A percentile compares a stretch with the other conserved stretches of the same genome.
Conservation (phyloP, 2,797 vertebrate genomes). For the Synaphobranchus kaupii region DNA sequence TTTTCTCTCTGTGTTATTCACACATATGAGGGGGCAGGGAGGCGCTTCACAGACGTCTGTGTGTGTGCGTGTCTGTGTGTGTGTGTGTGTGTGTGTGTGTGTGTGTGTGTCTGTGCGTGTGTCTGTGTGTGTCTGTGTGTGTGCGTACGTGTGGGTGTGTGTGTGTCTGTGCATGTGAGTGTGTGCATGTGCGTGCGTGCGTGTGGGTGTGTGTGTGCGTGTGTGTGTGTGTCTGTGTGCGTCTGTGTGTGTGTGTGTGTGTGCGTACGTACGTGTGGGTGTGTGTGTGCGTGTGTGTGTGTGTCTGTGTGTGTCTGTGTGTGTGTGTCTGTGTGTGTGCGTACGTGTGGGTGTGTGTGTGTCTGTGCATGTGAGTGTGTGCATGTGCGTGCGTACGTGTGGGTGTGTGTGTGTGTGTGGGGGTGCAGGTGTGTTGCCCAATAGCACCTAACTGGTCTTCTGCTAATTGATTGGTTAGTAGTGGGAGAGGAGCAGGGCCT, state of each 20-base stretch:
- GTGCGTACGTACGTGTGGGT: not conserved
- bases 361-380: constrained; percentile 17
- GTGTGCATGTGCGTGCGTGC: not conserved
- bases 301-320: not conserved
- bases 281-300: not conserved
- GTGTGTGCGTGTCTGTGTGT: not conserved
- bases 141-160: too few relatives aligned
- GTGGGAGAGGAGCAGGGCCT: constrained; percentile 66
- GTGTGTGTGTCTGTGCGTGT: not conserved
- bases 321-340: not conserved
- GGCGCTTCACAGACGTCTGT: constrained; percentile 12
- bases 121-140: too few relatives aligned
- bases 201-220: not conserved
- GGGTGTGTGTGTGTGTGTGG: not conserved
- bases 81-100: constrained; percentile 4
- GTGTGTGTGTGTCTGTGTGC: constrained; percentile 12
- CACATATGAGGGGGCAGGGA: not conserved
- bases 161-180: not conserved
- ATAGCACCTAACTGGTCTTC: constrained; percentile 57
- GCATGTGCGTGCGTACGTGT: not conserved
- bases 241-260: constrained; percentile 1
- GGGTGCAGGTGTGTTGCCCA: not conserved
- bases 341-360: not conserved
- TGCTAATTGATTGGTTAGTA: constrained; percentile 67
- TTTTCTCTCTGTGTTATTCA: not conserved